A percentile compares a stretch with the other conserved stretches of the same genome.
Evolutionary conservation across 2,113 vertebrate genomes (phyloP).

Genomic region (Gyps fulvus): DNA sequence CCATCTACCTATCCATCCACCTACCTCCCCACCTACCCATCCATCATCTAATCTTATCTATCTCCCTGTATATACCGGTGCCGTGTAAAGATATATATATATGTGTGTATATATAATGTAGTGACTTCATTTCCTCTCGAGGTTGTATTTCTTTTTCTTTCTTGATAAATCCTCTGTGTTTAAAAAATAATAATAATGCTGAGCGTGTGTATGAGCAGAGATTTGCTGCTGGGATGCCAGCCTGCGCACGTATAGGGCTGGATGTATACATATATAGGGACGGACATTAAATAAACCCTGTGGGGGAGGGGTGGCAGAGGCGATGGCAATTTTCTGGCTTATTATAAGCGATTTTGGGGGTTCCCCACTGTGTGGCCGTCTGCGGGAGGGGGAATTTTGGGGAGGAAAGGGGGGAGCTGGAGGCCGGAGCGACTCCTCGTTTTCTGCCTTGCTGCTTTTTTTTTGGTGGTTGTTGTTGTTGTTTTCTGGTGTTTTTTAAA

Average conservation of each 20-base stretch:
- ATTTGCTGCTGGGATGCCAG: neutral
- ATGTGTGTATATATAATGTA: neutral
- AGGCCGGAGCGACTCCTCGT: neutral
- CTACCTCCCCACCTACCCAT: neutral
- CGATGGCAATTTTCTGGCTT: neutral
- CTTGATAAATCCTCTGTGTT: neutral
- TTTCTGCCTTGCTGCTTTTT: neutral
- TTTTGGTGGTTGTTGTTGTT: too few species aligned
- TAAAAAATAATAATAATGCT: neutral
- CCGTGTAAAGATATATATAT: neutral
- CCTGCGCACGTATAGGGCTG: neutral
- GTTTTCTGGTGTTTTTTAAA: neutral
- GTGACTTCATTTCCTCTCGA: neutral
- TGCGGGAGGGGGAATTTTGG: neutral
- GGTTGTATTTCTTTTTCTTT: neutral
- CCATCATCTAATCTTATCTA: slow-evolving; percentile 9
- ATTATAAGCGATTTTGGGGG: neutral
- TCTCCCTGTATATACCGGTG: neutral
- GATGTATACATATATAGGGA: neutral
- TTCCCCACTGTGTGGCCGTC: neutral
- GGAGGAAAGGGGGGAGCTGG: too few species aligned
- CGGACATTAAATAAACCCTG: neutral
- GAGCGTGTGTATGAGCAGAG: neutral
- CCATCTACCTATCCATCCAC: neutral
- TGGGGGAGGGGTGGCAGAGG: neutral